Evolutionary conservation across 1,140 invertebrate genomes (phyloP).

Genomic region (Lepidostoma basale): DNA sequence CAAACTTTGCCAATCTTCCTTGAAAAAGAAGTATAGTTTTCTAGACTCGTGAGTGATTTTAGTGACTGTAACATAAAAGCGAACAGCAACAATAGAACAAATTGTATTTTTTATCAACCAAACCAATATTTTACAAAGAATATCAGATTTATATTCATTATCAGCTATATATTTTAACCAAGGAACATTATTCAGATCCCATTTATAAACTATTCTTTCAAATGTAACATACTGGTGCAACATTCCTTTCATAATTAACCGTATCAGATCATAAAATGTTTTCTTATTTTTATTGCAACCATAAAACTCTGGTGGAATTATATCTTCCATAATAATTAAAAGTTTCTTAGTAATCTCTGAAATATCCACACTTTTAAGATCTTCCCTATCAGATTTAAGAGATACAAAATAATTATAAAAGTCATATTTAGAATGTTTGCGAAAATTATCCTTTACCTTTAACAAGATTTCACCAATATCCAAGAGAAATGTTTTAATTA

Average conservation of each 20-base stretch:
- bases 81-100: conserved; percentile 53
- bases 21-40: conserved; percentile 57
- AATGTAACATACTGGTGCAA: conserved; percentile 52
- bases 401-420: conserved; percentile 28
- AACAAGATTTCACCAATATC: background rate
- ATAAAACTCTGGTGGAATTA: conserved; percentile 51
- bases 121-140: conserved; percentile 48
- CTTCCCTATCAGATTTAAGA: conserved; percentile 6
- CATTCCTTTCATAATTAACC: conserved; percentile 53
- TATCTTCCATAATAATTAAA: conserved; percentile 46
- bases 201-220: conserved; percentile 48
- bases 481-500: background rate
- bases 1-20: conserved; percentile 56
- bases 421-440: conserved; percentile 28
- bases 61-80: conserved; percentile 57
- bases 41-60: conserved; percentile 56
- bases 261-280: conserved; percentile 51
- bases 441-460: conserved; percentile 25
- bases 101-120: conserved; percentile 54
- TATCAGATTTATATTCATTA: conserved; percentile 30
- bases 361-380: background rate
- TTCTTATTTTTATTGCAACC: conserved; percentile 52
- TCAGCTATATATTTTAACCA: conserved; percentile 38
- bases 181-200: conserved; percentile 48
- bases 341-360: conserved; percentile 21